phyloP scores from a whole-genome alignment of 2,113 vertebrate species.

The Psammodynastes pulverulentus region DNA sequence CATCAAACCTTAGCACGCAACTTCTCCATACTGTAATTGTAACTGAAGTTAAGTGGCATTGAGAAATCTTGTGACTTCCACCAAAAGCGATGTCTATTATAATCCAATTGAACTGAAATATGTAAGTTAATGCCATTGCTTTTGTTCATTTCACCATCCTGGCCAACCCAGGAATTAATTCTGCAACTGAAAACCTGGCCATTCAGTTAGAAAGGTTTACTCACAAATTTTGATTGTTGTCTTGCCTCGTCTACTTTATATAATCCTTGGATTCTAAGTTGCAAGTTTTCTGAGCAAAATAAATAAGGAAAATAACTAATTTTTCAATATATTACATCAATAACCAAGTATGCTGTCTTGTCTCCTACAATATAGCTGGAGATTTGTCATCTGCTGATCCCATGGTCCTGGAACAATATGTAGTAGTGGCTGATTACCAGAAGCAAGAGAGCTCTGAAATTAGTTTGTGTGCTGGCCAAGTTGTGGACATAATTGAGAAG shows the following conservation, averaged over 20 bases:
- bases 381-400: conserved; percentile 82
- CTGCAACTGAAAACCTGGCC: not conserved
- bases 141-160: not conserved
- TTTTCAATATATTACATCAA: not conserved
- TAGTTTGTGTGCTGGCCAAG: conserved; percentile 91
- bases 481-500: conserved; percentile 99
- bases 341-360: conserved; percentile 42
- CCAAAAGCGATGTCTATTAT: not conserved
- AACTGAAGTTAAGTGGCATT: not conserved
- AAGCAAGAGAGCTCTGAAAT: conserved; percentile 98
- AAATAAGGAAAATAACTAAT: not conserved
- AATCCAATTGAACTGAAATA: not conserved
- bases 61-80: not conserved
- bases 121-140: not conserved
- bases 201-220: conserved; percentile 8
- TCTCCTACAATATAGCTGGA: conserved; percentile 68
- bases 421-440: conserved; percentile 93
- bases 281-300: not conserved
- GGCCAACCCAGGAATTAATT: not conserved
- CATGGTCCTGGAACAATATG: conserved; percentile 92
- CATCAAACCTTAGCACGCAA: not conserved
- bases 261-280: conserved; percentile 26
- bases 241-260: not conserved
- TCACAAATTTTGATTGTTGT: conserved; percentile 43
- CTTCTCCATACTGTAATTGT: not conserved